Conservation (phyloP, 2,888 invertebrate species). For the Xestia sexstrigata region DNA sequence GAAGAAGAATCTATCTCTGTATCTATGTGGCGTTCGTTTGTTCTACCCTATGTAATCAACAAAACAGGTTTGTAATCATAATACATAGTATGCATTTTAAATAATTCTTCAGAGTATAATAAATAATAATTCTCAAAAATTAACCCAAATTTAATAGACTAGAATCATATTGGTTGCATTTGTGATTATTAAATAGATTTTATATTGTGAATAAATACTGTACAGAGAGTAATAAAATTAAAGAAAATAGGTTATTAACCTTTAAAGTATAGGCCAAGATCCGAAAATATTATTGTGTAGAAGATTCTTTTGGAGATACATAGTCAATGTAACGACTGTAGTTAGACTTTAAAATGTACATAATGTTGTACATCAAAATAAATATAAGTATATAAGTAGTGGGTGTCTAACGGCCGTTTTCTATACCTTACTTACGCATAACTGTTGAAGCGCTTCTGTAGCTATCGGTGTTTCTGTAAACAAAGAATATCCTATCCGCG, state of each 20-base stretch:
- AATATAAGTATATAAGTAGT: conserved; percentile 43
- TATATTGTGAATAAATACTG: conserved; percentile 64
- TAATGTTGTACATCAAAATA: conserved; percentile 46
- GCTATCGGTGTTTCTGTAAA: no score
- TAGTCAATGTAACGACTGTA: conserved; percentile 45
- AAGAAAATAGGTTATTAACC: conserved; percentile 32
- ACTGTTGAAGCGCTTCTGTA: no score
- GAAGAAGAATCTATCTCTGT: not conserved
- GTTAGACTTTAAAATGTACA: conserved; percentile 45
- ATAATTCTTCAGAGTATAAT: not conserved
- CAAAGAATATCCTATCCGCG: no score
- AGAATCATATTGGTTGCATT: conserved; percentile 40
- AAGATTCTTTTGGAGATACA: conserved; percentile 27
- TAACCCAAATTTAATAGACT: not conserved
- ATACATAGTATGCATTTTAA: not conserved
- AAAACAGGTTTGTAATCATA: not conserved
- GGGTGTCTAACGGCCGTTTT: conserved; percentile 37
- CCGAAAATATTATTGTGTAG: conserved; percentile 48
- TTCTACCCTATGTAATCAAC: not conserved
- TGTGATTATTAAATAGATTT: conserved; percentile 46
- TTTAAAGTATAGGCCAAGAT: conserved; percentile 31
- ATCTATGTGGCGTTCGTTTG: conserved; percentile 34
- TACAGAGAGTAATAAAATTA: conserved; percentile 54
- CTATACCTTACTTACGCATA: no score
- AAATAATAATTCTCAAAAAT: not conserved